Evolutionary conservation across 2,113 vertebrate species (phyloP), one percentile per base, ranked within the genome.

Genomic region (Zonotrichia leucophrys): DNA sequence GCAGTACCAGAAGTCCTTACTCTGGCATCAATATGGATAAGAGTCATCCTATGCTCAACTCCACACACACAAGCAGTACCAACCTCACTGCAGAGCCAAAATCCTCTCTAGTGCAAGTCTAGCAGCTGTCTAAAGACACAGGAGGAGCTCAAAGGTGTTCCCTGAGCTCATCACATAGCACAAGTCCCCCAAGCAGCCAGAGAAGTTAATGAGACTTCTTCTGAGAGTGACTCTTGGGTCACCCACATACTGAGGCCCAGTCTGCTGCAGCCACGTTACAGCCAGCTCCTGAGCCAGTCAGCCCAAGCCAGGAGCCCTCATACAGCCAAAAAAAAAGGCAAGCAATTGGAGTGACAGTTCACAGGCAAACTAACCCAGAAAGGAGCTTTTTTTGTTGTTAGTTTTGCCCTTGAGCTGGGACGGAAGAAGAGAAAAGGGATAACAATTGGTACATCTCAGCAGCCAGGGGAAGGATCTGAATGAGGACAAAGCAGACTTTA

Each of bases 51-150:
- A 1, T 5, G 7, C 33, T 66, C 35, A 39, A 15, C 37, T 74
- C 42, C 47, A 55, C 1, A 0, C 0, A 0, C 27, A 55, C 33
- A 49, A 86, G 53, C 3, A 6, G n/a, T 44, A 60, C 27, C 37
- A 75, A 27, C 39, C 62, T 68, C 31, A 19, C 3, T 20, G 25
- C 25, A 69, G 74, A 28, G 11, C 55, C 59, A 66, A 66, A 91
- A 74, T n/a, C 39, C 52, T 66, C 49, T 33, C 49, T 33, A 46
- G 25, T 1, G 1, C 37, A 53, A 24, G n/a, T 42, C 49, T 39
- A 52, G 52, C 6, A 75, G 52, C 50, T 78, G 25, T 58, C 66
- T 89, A 19, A 78, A 75, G 22, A 73, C n/a, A 74, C 14, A n/a
- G 3, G 39, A 42, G 28, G 10, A 91, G 53, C 44, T 90, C 27